Base-by-base conservation (phyloP, 2,888 invertebrate genomes). In the Drosophila mercatorum region DNA sequence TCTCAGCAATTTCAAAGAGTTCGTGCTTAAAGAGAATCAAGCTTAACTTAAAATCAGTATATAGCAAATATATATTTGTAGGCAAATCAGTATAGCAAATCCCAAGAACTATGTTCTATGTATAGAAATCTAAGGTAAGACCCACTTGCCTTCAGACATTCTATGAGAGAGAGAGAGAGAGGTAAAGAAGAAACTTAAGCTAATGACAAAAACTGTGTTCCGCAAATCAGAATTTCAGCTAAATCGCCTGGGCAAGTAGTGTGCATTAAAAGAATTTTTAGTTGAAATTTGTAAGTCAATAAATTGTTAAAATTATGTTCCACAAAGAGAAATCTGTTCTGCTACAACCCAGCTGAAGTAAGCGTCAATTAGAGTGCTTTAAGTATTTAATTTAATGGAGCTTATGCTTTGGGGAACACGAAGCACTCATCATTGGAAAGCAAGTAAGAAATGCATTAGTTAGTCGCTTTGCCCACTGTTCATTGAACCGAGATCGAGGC, bases 391-490 rank as follows among this genome's bases (percentile, higher is more conserved):
- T 34, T 34, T 7, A 7, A 7, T 1, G 14, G 17, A 26, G 46
- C 14, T 56, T 71, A n/a, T 5, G 40, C 26, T 38, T 17, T 1
- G 4, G 5, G 28, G 57, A 77, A 61, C 14, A 34, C 3, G 3
- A 11, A 40, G 8, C 5, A 11, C 14, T 5, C 10, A 10, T 12
- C 34, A 17, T 0, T 14, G 5, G 8, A 11, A 14, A 10, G 1
- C 17, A 31, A 46, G n/a, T 36, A 47, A 8, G 52, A 47, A 60
- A 64, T 68, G 64, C 61, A 63, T 47, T 41, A 51, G 11, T 64
- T 65, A 62, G 64, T 69, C 65, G 61, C 46, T 61, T 51, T 61
- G 31, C 2, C 43, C 52, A 44, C 61, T 62, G 62, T 41, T 49
- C 46, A 62, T 44, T n/a, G 57, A 68, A 34, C 44, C 41, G 51